Evolutionary conservation across 1,140 invertebrate species (phyloP), one percentile per base, ranked within the genome.

Genomic region (Tetramorium parvispinum): DNA sequence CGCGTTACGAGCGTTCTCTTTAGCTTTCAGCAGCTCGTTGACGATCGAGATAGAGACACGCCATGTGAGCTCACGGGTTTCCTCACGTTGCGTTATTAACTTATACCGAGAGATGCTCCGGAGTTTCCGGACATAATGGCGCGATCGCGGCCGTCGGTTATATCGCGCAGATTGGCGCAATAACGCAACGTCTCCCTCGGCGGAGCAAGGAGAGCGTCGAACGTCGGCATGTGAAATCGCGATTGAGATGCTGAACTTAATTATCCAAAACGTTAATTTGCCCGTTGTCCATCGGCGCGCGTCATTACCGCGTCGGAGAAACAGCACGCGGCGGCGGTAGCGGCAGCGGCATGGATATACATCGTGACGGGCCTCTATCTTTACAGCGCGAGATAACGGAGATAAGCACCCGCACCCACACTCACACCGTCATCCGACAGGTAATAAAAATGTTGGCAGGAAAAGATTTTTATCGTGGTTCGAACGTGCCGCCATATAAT

Each of bases 251-350:
- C 66, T 11, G 24, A 73, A 73, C 68, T 83, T 83, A 83, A 83
- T 83, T 83, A 46, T 73, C 53, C 79, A 73, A 83, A 83, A 83
- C 68, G n/a, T 75, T 73, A 71, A 82, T 82, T 82, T 82, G 53
- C 65, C 63, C 63, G 46, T 55, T 82, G 78, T 71, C 78, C 65
- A 57, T 71, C 78, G 65, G 65, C 53, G 79, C 79, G 79, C 66
- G 79, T 82, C 66, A 73, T 73, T 71, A 71, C 66, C 24, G 32
- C 0, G 21, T 11, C 21, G 65, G 40, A 32, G 65, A 68, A 82
- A 32, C 21, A 81, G 40, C 59, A 53, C 24, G n/a, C 13, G 43
- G 13, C 57, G 57, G 32, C 61, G 32, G n/a, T n/a, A n/a, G 16
- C 75, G 49, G 11, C 32, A 32, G 49, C 49, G 46, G 51, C 68